These are phyloP conservation scores for Coenobita brevimanus DNA, from an alignment of 1,140 invertebrate genomes.

Conservation along the genomic window DNA sequence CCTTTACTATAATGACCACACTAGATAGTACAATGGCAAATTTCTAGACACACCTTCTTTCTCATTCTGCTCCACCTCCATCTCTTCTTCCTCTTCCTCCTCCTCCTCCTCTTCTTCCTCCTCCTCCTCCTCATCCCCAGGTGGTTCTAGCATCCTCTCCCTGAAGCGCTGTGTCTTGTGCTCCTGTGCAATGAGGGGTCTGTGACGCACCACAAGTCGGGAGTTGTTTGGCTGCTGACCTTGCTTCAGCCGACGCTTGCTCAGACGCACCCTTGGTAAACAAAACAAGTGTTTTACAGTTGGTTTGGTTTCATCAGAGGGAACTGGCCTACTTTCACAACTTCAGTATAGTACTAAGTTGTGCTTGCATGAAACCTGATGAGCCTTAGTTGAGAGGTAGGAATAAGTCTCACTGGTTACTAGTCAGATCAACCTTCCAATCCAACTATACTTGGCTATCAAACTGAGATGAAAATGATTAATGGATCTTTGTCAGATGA, in stretches of 20 bases:
- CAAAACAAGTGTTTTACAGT: neutral
- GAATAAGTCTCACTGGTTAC: too few relatives aligned
- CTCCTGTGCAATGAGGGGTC: slow-evolving; percentile 89
- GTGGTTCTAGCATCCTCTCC: slow-evolving; percentile 90
- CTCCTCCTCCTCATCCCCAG: slow-evolving; percentile 84
- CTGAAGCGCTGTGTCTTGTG: slow-evolving; percentile 89
- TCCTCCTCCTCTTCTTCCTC: slow-evolving; percentile 74
- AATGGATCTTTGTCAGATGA: too few relatives aligned
- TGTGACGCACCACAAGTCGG: slow-evolving; percentile 90
- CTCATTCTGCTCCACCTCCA: slow-evolving; percentile 45
- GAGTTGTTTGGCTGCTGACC: slow-evolving; percentile 82
- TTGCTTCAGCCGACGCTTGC: slow-evolving; percentile 87
- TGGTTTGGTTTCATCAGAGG: too few relatives aligned
- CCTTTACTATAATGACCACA: too few relatives aligned
- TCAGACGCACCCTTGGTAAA: slow-evolving; percentile 85
- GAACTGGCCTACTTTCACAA: too few relatives aligned
- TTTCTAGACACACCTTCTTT: slow-evolving; percentile 53
- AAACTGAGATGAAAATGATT: too few relatives aligned
- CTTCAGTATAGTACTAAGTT: too few relatives aligned
- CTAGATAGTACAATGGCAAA: too few relatives aligned
- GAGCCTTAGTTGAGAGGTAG: too few relatives aligned
- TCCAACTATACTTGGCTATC: too few relatives aligned
- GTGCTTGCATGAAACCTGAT: too few relatives aligned
- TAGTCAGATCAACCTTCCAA: too few relatives aligned
- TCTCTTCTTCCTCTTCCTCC: slow-evolving; percentile 61